A percentile compares a stretch with the other conserved stretches of the same genome.
These are phyloP conservation scores for Lasioglossum figueresi DNA, from an alignment of 2,888 invertebrate species.

Conservation along the genomic window DNA sequence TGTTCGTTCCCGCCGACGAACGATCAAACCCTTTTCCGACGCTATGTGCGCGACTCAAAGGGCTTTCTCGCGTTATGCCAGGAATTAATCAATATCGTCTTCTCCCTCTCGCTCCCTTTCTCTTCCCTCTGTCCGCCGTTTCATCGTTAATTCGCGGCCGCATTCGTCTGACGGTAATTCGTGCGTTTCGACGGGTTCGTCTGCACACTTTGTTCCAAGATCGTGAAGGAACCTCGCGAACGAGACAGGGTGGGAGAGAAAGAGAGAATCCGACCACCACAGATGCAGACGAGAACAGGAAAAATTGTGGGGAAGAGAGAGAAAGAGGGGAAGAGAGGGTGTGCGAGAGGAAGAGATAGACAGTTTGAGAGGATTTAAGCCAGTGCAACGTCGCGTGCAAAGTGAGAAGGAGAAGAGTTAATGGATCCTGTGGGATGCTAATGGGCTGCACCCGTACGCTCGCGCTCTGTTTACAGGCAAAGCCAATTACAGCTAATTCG, in stretches of 20 bases:
- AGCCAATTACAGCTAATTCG: slow-evolving; percentile 73
- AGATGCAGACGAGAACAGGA: slow-evolving; percentile 1
- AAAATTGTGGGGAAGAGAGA: neutral
- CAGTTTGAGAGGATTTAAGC: slow-evolving; percentile 45
- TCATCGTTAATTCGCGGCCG: slow-evolving; percentile 45
- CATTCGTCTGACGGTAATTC: slow-evolving; percentile 44
- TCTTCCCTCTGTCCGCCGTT: neutral
- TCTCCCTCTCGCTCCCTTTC: neutral
- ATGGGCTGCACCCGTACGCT: slow-evolving; percentile 69
- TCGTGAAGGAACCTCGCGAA: slow-evolving; percentile 10
- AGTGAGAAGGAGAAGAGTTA: slow-evolving; percentile 64
- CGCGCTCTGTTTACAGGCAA: slow-evolving; percentile 68
- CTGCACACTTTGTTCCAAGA: slow-evolving; percentile 47
- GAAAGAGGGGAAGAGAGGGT: neutral
- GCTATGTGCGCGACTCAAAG: slow-evolving; percentile 42
- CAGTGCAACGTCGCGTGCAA: slow-evolving; percentile 57
- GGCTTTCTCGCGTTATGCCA: slow-evolving; percentile 35
- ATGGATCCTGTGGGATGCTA: slow-evolving; percentile 76
- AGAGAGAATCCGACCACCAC: slow-evolving; percentile 20
- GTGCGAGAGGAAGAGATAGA: neutral
- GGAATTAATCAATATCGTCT: slow-evolving; percentile 55
- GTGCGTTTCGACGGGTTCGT: slow-evolving; percentile 49
- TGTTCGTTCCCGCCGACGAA: slow-evolving; percentile 14
- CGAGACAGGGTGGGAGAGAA: neutral
- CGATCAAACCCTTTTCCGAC: slow-evolving; percentile 41